Base-by-base conservation (phyloP, 2,113 vertebrate species). In the Cavia porcellus region DNA sequence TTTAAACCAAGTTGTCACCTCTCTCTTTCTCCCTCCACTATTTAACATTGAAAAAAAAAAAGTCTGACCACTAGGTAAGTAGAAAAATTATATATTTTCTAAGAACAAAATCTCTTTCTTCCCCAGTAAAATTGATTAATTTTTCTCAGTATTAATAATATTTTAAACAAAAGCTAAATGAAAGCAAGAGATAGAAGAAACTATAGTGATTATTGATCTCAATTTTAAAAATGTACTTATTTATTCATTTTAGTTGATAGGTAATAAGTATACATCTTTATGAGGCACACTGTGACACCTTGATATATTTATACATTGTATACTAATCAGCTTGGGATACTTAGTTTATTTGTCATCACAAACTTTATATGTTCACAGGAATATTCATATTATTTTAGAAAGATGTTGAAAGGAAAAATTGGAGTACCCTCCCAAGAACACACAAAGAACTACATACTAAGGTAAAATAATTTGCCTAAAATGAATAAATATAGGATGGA, bases 401-500 rank as follows among this genome's bases (percentile, higher is more conserved):
- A 90, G 57, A 2, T 74, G 84, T 88, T 20, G 74, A 77, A 88
- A 96, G 82, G 47, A 81, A 92, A 84, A 9, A 90, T 17, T 38
- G 13, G 79, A 30, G 45, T 77, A 28, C 82, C 10, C 38, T 47
- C 38, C 52, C 82, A 89, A 94, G 20, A 87, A 45, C 24, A 90
- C 42, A 70, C 32, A 80, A 11, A 92, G n/a, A 82, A 38, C 52
- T 68, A 32, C n/a, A 86, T 75, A 61, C 3, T 45, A 80, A 0
- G 1, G 14, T 38, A 89, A 93, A 94, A 90, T 81, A 84, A 84
- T 80, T 95, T 95, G 28, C 50, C 68, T 90, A 81, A 90, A 92
- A 32, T 77, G 7, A 47, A 89, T 85, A 47, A 85, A 95, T 80
- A 80, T 70, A 68, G 70, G 85, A 50, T 47, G 19, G 50, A 83